A percentile compares a stretch with the other conserved stretches of the same genome.
Evolutionary conservation across 2,113 vertebrate genomes (phyloP).

Genomic region (Phocoena sinus): DNA sequence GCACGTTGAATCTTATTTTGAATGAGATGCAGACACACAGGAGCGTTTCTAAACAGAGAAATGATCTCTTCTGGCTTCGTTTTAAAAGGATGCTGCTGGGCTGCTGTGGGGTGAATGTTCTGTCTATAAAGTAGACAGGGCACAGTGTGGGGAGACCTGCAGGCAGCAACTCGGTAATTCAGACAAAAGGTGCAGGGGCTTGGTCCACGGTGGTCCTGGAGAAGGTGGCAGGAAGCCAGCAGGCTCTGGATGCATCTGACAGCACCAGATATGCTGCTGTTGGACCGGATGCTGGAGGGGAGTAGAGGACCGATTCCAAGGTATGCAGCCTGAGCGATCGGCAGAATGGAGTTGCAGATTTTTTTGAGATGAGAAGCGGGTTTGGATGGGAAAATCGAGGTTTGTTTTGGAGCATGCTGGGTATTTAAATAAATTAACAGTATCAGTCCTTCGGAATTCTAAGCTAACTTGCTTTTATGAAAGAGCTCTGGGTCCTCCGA

Average conservation of each 20-base stretch:
- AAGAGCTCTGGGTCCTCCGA: neutral
- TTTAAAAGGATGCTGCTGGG: neutral
- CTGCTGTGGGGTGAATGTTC: no score
- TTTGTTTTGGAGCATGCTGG: neutral
- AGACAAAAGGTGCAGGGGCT: neutral
- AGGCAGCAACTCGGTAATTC: neutral
- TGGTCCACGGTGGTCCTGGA: neutral
- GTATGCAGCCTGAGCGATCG: fast-evolving
- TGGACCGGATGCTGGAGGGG: no score
- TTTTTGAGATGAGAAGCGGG: neutral
- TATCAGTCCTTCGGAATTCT: neutral
- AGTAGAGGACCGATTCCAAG: neutral
- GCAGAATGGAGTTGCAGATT: neutral
- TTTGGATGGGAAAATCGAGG: neutral
- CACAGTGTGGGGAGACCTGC: fast-evolving
- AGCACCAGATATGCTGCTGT: neutral
- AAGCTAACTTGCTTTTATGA: neutral
- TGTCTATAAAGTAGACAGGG: neutral
- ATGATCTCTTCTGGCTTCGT: neutral
- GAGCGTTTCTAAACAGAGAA: neutral
- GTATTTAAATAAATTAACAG: neutral
- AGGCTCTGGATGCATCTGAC: neutral
- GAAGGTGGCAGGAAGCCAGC: neutral
- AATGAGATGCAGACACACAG: neutral
- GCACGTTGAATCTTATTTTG: neutral